These are phyloP conservation scores for Vipera latastei DNA, from an alignment of 2,797 vertebrate genomes.

Conservation along the genomic window DNA sequence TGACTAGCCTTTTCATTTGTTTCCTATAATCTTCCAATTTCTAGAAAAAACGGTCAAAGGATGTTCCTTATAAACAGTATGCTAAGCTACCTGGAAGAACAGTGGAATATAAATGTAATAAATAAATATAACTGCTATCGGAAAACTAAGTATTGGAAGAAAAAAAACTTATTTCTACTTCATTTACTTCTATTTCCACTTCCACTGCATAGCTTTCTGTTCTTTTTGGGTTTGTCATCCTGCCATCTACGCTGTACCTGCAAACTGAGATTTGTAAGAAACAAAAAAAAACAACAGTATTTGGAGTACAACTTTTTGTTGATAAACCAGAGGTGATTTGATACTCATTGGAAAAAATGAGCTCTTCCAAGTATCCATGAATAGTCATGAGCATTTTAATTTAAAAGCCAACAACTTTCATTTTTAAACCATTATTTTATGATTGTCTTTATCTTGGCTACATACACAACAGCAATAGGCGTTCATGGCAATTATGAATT, in stretches of 20 bases:
- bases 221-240: conserved; percentile 9
- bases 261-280: neutral
- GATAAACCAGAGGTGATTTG: conserved; percentile 1
- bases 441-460: neutral
- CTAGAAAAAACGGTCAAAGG: neutral
- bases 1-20: neutral
- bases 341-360: conserved; percentile 15
- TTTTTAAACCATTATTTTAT: conserved; percentile 4
- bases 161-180: conserved; percentile 7
- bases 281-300: conserved; percentile 13
- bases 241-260: neutral
- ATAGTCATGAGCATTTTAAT: conserved; percentile 6
- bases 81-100: neutral
- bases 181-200: conserved; percentile 9
- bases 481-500: neutral
- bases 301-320: conserved; percentile 13
- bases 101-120: neutral
- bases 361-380: conserved; percentile 28
- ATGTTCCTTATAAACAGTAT: neutral
- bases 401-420: conserved; percentile 9
- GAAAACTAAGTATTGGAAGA: conserved; percentile 10
- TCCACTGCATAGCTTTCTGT: neutral
- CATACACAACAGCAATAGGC: neutral
- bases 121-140: neutral
- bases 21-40: neutral